Conservation (phyloP, 2,113 vertebrate genomes). For the Alectura lathami region DNA sequence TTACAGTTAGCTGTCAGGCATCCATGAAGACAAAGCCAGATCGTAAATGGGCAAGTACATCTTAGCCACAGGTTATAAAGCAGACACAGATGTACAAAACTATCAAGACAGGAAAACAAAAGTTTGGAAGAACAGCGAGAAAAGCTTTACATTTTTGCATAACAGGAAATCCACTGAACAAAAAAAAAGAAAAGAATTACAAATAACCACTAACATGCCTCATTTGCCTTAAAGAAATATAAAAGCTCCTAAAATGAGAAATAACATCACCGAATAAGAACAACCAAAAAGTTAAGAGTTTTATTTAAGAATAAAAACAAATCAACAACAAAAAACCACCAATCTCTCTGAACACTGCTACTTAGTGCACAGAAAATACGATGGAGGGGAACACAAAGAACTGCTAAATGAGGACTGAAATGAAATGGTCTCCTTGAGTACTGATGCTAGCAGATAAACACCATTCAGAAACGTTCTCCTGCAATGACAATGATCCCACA, state of each 20-base stretch:
- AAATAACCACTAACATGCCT: slow-evolving; percentile 65
- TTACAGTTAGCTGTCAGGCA: slow-evolving; percentile 14
- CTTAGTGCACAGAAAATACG: slow-evolving; percentile 43
- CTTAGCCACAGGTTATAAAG: slow-evolving; percentile 68
- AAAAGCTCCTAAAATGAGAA: slow-evolving; percentile 60
- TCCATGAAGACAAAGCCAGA: not conserved
- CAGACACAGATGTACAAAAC: slow-evolving; percentile 65
- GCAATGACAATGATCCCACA: slow-evolving; percentile 31
- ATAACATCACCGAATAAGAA: slow-evolving; percentile 46
- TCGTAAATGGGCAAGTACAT: slow-evolving; percentile 42
- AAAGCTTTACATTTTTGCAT: slow-evolving; percentile 63
- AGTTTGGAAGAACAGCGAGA: slow-evolving; percentile 59
- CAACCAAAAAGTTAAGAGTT: slow-evolving; percentile 60
- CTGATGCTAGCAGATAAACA: slow-evolving; percentile 38
- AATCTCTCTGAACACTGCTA: slow-evolving; percentile 52
- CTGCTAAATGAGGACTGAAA: slow-evolving; percentile 52
- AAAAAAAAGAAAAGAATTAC: slow-evolving; percentile 60
- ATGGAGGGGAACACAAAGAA: slow-evolving; percentile 55
- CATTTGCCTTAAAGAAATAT: slow-evolving; percentile 67
- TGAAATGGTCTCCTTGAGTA: slow-evolving; percentile 30
- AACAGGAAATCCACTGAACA: slow-evolving; percentile 72
- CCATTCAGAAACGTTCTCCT: slow-evolving; percentile 52
- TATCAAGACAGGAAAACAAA: slow-evolving; percentile 60
- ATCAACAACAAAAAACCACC: not conserved
- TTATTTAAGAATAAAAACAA: slow-evolving; percentile 1